phyloP scores from a whole-genome alignment of 2,888 invertebrate species.

The Dryobotodes eremita region DNA sequence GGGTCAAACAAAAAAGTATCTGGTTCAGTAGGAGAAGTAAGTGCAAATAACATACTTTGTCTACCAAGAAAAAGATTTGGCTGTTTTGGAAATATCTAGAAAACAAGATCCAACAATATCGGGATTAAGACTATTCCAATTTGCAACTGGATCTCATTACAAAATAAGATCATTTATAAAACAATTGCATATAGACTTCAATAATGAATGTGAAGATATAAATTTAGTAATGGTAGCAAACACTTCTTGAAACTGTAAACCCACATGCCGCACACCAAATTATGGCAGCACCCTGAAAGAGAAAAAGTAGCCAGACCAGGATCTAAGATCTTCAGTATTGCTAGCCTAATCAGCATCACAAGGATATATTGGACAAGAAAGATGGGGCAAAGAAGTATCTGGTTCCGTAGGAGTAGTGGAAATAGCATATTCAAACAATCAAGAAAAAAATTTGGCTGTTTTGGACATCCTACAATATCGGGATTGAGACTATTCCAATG shows the following conservation, averaged over 20 bases:
- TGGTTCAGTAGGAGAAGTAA: neutral
- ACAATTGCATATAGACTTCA: neutral
- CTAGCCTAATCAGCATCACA: too few species aligned
- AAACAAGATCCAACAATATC: neutral
- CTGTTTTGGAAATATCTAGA: neutral
- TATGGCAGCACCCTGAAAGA: too few species aligned
- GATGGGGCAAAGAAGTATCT: too few species aligned
- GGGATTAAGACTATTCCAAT: neutral
- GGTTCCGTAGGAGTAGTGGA: too few species aligned
- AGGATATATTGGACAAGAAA: too few species aligned
- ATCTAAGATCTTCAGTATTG: too few species aligned
- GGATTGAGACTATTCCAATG: neutral
- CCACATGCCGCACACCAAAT: neutral
- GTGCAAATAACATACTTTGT: neutral
- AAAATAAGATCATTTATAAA: neutral
- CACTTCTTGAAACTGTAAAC: neutral
- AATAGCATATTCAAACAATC: too few species aligned
- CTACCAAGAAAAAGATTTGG: neutral
- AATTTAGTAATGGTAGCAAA: neutral
- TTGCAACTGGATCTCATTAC: neutral
- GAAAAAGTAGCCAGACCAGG: too few species aligned
- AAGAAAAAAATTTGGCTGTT: too few species aligned
- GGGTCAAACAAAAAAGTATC: neutral
- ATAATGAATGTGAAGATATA: neutral
- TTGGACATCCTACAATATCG: neutral